phyloP scores from a whole-genome alignment of 1,140 invertebrate species.

The Hestina assimilis region DNA sequence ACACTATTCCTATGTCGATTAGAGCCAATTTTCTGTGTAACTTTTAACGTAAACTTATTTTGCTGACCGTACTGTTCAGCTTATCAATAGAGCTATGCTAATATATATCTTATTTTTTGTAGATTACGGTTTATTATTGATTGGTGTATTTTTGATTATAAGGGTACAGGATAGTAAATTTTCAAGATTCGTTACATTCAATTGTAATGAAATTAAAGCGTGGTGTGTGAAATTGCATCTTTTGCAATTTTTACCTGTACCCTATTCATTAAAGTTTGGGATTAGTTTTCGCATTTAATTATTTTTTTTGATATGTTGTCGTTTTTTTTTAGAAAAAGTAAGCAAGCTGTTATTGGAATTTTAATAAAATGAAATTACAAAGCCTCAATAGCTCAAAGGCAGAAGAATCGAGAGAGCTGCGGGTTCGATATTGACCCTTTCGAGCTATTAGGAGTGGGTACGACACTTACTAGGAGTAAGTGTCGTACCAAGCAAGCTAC shows the following conservation, averaged over 20 bases:
- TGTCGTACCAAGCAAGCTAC: too few relatives aligned
- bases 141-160: background rate
- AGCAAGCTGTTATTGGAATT: too few relatives aligned
- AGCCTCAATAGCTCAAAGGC: too few relatives aligned
- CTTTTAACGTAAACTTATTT: constrained; percentile 1
- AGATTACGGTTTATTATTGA: background rate
- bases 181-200: constrained; percentile 8
- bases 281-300: background rate
- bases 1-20: background rate
- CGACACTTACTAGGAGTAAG: too few relatives aligned
- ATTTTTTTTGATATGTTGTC: background rate
- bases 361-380: too few relatives aligned
- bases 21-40: background rate
- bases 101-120: background rate
- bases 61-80: constrained; percentile 1
- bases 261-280: background rate
- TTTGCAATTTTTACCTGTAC: constrained; percentile 5
- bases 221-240: constrained; percentile 17
- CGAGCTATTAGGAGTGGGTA: too few relatives aligned
- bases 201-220: constrained; percentile 21
- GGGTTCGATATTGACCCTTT: too few relatives aligned
- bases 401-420: too few relatives aligned
- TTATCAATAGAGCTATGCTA: background rate
- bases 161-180: constrained; percentile 1
- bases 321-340: too few relatives aligned